Evolutionary conservation across 2,888 invertebrate species (phyloP), one percentile per base, ranked within the genome.

Genomic region (Epiblema foenella): DNA sequence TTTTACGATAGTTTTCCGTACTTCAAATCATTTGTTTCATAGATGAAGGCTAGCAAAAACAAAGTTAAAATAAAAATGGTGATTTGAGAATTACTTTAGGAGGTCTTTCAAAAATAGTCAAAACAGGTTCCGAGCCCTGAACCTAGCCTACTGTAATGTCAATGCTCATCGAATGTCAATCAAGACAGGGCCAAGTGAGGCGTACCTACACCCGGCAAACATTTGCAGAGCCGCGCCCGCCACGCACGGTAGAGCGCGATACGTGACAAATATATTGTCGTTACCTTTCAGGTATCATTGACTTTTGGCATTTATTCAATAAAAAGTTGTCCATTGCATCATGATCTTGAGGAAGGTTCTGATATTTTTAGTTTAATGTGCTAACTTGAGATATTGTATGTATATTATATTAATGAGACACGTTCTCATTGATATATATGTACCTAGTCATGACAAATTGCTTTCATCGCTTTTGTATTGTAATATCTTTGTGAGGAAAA

Each of bases 131-230:
- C n/a, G n/a, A n/a, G n/a, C n/a, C n/a, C n/a, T 39, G 4, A 60
- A 46, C 15, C 37, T 11, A 20, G 24, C 65, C 69, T 70, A 65
- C 69, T 70, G 69, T 65, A 42, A 1, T 54, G n/a, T 11, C 10
- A n/a, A 37, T 59, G 52, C 17, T 24, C 29, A 33, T 17, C 51
- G 51, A 58, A 54, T 42, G 49, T 74, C 75, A 70, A 80, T 78
- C 81, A 77, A 77, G 76, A 77, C 78, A 76, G 74, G 77, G 79
- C 75, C 77, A 78, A 77, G 83, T 82, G 81, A 79, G 83, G 80
- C 81, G 81, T 78, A 76, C n/a, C n/a, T n/a, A n/a, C 74, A 78
- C 76, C 80, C 74, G 74, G 82, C 84, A 89, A 91, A 90, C 87
- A 89, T 89, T 89, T 86, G 83, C 77, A 56, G 39, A 73, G 75